A percentile compares a stretch with the other conserved stretches of the same genome.
phyloP scores from a whole-genome alignment of 30 jellyfish, hydroid and myxozoan species.

The Mastigias papua region DNA sequence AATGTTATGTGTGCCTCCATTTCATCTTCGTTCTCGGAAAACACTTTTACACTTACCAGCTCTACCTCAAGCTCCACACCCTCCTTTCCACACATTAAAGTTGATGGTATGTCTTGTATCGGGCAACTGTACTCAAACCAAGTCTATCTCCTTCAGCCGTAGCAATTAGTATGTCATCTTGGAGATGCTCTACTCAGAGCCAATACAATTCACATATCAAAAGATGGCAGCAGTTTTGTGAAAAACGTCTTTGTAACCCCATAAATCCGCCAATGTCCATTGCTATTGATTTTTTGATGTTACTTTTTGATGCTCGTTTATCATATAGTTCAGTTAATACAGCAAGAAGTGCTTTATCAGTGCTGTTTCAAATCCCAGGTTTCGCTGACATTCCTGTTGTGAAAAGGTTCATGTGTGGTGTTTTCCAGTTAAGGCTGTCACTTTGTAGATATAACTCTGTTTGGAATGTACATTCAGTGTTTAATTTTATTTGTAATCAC shows the following conservation, averaged over 20 bases:
- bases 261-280: not conserved
- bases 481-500: not conserved
- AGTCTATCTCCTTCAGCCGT: constrained; percentile 10
- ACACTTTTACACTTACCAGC: not conserved
- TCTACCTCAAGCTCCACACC: constrained; percentile 8
- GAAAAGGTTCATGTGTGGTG: constrained; percentile 28
- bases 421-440: constrained; percentile 30
- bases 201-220: not conserved
- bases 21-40: not conserved
- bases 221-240: constrained; percentile 2
- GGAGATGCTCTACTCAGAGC: not conserved
- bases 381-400: constrained; percentile 28
- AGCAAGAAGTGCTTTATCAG: constrained; percentile 53
- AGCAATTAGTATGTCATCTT: not conserved
- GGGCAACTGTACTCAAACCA: not conserved
- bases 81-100: not conserved
- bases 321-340: constrained; percentile 55
- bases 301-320: constrained; percentile 16
- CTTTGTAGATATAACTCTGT: constrained; percentile 8
- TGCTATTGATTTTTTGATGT: constrained; percentile 11
- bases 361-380: constrained; percentile 12
- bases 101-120: constrained; percentile 9
- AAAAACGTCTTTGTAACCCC: not conserved
- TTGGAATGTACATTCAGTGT: constrained; percentile 25
- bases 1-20: not conserved